These are phyloP conservation scores for Caenorhabditis angaria DNA, from an alignment of 2,888 invertebrate species.

Conservation along the genomic window DNA sequence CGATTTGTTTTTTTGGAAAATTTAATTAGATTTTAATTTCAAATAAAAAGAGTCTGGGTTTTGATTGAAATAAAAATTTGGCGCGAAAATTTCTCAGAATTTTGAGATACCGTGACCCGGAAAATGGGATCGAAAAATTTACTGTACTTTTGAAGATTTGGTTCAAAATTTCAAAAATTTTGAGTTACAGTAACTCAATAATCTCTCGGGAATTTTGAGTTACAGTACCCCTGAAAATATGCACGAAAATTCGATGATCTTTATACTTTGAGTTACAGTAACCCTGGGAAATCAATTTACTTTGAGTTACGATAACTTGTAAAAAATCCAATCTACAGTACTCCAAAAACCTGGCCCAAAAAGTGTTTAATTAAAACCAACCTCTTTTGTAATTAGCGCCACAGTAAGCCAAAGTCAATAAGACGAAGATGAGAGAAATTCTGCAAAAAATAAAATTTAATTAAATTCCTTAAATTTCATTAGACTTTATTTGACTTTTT, in stretches of 20 bases:
- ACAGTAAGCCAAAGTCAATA: neutral
- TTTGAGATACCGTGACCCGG: neutral
- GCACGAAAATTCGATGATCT: neutral
- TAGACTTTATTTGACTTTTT: too few relatives aligned
- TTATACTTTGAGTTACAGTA: too few relatives aligned
- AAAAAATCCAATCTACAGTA: too few relatives aligned
- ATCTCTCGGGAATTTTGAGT: too few relatives aligned
- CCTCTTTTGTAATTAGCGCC: neutral
- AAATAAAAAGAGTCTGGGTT: neutral
- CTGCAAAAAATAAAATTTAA: neutral
- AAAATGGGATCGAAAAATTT: neutral
- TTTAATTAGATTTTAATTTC: slow-evolving; percentile 1
- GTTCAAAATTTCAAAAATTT: too few relatives aligned
- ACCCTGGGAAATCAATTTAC: too few relatives aligned
- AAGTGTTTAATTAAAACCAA: too few relatives aligned
- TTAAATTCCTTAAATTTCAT: too few relatives aligned
- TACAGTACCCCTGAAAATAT: too few relatives aligned
- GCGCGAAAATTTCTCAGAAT: neutral
- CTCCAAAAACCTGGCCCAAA: too few relatives aligned
- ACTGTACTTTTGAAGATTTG: neutral
- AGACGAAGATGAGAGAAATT: neutral
- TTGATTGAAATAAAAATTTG: neutral
- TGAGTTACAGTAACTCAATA: too few relatives aligned
- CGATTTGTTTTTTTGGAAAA: neutral
- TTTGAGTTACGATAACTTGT: too few relatives aligned